Base-by-base conservation (phyloP, 2,797 vertebrate genomes). In the Peromyscus attwateri region DNA sequence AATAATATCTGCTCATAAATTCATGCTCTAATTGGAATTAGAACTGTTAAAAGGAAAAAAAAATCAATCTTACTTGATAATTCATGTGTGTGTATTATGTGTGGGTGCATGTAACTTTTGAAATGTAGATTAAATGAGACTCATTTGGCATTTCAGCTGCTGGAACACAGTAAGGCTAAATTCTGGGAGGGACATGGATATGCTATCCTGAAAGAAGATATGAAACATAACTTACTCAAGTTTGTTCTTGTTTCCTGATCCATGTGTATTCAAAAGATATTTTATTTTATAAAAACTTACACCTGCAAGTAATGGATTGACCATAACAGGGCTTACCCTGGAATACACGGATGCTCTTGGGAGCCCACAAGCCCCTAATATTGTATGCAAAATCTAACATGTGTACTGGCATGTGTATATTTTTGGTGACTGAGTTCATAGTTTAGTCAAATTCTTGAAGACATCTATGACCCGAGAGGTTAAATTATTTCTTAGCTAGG, bases 221-320 rank as follows among this genome's bases (percentile, higher is more conserved):
- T 0, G 93, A 60, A 97, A 95, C 81, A 80, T 89, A 82, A 96
- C 76, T 97, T 97, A 96, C 95, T 97, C 94, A 96, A 96, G 80
- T 91, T 95, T 89, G 85, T 64, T 95, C 94, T 91, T 96, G 29
- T 95, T 94, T 95, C 76, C 96, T 97, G 95, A 96, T 89, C 83
- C 92, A 96, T 17, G 84, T 95, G 94, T 97, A 95, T 94, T 97
- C 97, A 97, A 97, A 97, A 97, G 96, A 90, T 91, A 96, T 80
- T 97, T 98, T 98, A 97, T 97, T 98, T 97, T 94, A 97, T 97
- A 97, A 98, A 98, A 98, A 91, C 87, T 95, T 96, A 92, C 89
- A 96, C 43, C 76, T 96, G 79, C 89, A 97, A 96, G 89, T 91
- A 96, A 98, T 79, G 60, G 80, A 95, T 2, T 96, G 75, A 95